A percentile compares a stretch with the other conserved stretches of the same genome.
These are phyloP conservation scores for Microctonus hyperodae DNA, from an alignment of 2,888 invertebrate genomes.

Conservation along the genomic window DNA sequence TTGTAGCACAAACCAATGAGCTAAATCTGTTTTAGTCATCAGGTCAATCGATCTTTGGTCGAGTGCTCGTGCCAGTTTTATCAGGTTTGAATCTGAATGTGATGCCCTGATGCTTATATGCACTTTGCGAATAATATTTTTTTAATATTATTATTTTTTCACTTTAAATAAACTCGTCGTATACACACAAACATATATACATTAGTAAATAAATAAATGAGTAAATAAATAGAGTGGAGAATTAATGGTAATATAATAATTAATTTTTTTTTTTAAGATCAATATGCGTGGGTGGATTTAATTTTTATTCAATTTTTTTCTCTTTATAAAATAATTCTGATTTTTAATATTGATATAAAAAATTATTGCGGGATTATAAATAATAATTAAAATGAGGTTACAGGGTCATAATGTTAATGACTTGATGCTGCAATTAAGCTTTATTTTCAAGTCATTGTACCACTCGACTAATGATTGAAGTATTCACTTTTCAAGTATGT, in stretches of 20 bases:
- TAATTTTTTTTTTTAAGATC: too few species aligned
- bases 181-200: neutral
- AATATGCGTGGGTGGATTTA: too few species aligned
- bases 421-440: neutral
- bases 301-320: too few species aligned
- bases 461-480: too few species aligned
- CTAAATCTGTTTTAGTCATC: constrained; percentile 19
- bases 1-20: neutral
- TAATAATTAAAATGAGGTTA: neutral
- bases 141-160: neutral
- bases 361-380: neutral
- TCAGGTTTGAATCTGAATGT: constrained; percentile 16
- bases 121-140: neutral
- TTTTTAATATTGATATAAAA: neutral
- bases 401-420: neutral
- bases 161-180: neutral
- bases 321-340: too few species aligned
- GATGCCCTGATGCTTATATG: neutral
- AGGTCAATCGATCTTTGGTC: constrained; percentile 23
- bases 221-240: too few species aligned
- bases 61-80: constrained; percentile 19
- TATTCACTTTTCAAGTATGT: too few species aligned
- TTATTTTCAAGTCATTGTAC: too few species aligned
- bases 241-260: neutral
- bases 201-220: too few species aligned